Evolutionary conservation across 2,888 invertebrate genomes (phyloP).

Genomic region (Noctua fimbriata): DNA sequence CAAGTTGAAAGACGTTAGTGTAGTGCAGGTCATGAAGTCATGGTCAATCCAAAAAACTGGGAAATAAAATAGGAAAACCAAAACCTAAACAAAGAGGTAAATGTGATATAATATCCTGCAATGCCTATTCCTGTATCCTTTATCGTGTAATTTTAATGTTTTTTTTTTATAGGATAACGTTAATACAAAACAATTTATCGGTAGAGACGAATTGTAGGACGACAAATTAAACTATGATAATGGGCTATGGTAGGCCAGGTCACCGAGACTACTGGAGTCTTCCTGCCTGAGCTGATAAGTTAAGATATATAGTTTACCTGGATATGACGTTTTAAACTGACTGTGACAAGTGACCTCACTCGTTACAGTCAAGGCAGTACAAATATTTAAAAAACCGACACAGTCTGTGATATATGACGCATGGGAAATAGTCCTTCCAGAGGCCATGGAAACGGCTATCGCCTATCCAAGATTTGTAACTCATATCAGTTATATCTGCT

Average conservation of each 20-base stretch:
- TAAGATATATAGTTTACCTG: neutral
- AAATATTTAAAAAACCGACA: neutral
- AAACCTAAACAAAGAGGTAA: neutral
- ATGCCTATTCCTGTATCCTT: neutral
- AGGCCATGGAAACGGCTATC: neutral
- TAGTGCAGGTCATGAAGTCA: neutral
- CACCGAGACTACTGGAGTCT: neutral
- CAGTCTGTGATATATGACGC: neutral
- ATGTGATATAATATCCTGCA: neutral
- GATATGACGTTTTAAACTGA: neutral
- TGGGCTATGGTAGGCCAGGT: neutral
- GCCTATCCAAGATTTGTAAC: constrained; percentile 3
- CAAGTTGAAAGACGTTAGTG: neutral
- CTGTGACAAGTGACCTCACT: neutral
- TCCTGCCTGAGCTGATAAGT: neutral
- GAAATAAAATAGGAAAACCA: neutral
- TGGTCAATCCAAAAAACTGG: neutral
- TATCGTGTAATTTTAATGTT: neutral
- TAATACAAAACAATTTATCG: neutral
- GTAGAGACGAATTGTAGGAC: neutral
- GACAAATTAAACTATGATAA: neutral
- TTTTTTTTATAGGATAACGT: no score
- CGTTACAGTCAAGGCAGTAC: neutral
- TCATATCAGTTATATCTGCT: neutral
- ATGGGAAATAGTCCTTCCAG: neutral